Conservation (phyloP, 2,797 vertebrate genomes). For the Sandelia bainsii region DNA sequence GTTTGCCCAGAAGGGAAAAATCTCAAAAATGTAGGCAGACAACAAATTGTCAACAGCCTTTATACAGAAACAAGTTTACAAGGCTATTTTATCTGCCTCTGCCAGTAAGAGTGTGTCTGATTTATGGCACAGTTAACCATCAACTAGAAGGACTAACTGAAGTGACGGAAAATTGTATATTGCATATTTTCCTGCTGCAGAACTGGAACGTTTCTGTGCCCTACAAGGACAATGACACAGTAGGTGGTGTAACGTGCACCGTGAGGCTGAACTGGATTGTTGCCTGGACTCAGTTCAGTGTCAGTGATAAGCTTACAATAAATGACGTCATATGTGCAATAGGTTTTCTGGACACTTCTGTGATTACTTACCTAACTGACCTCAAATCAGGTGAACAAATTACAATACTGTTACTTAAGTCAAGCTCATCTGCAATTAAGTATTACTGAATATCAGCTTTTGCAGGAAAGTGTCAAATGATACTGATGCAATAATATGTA, state of each 20-base stretch:
- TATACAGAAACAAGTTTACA: slow-evolving; percentile 21
- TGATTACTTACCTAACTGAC: no score
- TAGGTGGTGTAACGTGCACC: slow-evolving; percentile 13
- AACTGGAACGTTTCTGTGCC: neutral
- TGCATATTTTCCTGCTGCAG: slow-evolving; percentile 14
- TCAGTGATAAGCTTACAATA: slow-evolving; percentile 1
- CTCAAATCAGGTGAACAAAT: neutral
- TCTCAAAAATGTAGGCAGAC: slow-evolving; percentile 43
- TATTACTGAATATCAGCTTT: no score
- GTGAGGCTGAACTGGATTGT: slow-evolving; percentile 24
- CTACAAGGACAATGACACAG: slow-evolving; percentile 25
- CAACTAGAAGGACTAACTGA: slow-evolving; percentile 29
- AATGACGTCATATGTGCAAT: neutral
- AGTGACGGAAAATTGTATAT: neutral
- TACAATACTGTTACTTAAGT: neutral
- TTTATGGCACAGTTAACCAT: slow-evolving; percentile 70
- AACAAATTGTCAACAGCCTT: slow-evolving; percentile 31
- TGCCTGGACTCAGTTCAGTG: slow-evolving; percentile 2
- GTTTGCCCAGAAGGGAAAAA: slow-evolving; percentile 29
- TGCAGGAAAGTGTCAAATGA: no score
- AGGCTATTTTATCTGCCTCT: slow-evolving; percentile 32
- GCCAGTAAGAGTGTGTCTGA: slow-evolving; percentile 27
- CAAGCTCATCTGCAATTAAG: no score
- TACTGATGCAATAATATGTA: no score
- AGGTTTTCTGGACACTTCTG: neutral